phyloP scores from a whole-genome alignment of 1,140 invertebrate species.

The Brachionus koreanus region DNA sequence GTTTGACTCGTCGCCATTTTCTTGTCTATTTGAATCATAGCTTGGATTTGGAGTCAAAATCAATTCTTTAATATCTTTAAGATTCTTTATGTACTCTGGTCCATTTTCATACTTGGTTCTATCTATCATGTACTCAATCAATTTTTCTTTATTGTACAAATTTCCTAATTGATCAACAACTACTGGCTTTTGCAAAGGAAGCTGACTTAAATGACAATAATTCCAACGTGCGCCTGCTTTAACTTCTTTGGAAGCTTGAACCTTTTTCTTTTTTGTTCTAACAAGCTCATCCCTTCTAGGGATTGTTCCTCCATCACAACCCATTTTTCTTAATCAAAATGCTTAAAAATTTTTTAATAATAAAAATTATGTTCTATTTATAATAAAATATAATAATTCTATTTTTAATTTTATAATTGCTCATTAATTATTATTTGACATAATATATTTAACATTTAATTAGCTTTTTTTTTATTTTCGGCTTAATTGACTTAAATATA shows the following conservation, averaged over 20 bases:
- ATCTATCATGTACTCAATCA: constrained; percentile 82
- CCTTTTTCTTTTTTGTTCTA: constrained; percentile 80
- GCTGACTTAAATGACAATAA: constrained; percentile 84
- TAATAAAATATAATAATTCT: not conserved
- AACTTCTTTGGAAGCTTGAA: constrained; percentile 79
- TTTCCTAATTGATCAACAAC: constrained; percentile 85
- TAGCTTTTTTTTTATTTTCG: too few species aligned
- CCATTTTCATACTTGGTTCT: constrained; percentile 60
- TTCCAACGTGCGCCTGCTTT: constrained; percentile 87
- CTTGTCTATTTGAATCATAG: constrained; percentile 64
- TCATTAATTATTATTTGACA: not conserved
- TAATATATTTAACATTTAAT: not conserved
- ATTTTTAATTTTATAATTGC: not conserved
- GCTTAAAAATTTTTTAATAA: not conserved
- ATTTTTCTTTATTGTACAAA: constrained; percentile 87
- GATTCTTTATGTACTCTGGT: constrained; percentile 47
- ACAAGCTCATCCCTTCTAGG: constrained; percentile 88
- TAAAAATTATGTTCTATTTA: constrained; percentile 1
- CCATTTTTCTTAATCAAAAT: constrained; percentile 67
- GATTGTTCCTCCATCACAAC: constrained; percentile 98
- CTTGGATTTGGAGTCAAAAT: constrained; percentile 80
- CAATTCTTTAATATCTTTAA: constrained; percentile 78
- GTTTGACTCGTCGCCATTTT: constrained; percentile 73
- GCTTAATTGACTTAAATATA: too few species aligned
- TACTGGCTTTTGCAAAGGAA: constrained; percentile 76